These are phyloP conservation scores for Hylaea fasciaria DNA, from an alignment of 2,888 invertebrate genomes.

Conservation along the genomic window DNA sequence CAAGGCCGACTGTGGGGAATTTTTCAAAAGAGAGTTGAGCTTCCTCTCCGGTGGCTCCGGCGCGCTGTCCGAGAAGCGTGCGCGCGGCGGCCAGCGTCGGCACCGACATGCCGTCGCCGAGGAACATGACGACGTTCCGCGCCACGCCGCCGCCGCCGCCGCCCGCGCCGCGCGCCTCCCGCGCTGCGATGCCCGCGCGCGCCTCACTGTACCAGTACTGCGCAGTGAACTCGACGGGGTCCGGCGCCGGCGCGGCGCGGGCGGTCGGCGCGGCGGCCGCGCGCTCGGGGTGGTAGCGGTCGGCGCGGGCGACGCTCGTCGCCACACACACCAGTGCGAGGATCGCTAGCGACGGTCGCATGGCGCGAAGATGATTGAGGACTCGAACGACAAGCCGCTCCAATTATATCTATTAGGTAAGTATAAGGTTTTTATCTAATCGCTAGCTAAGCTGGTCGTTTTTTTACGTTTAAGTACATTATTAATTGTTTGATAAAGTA, in stretches of 20 bases:
- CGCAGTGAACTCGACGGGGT: conserved; percentile 27
- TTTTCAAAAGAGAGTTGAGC: conserved; percentile 83
- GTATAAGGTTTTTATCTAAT: conserved; percentile 13
- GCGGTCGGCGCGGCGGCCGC: conserved; percentile 9
- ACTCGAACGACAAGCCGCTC: background rate
- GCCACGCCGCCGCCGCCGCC: conserved; percentile 49
- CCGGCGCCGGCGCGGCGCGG: conserved; percentile 9
- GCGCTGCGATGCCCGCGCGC: conserved; percentile 38
- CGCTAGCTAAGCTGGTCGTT: background rate
- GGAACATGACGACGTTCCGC: conserved; percentile 86
- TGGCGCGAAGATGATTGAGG: background rate
- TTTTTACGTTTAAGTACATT: too few species aligned
- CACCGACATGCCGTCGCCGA: conserved; percentile 90
- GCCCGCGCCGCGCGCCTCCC: conserved; percentile 57
- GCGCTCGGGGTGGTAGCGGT: conserved; percentile 10
- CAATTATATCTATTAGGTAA: conserved; percentile 5
- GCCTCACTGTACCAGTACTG: conserved; percentile 40
- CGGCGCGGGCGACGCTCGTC: conserved; percentile 3
- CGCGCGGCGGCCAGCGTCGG: conserved; percentile 86
- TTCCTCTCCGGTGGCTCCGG: conserved; percentile 82
- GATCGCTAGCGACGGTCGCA: conserved; percentile 7
- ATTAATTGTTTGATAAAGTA: too few species aligned
- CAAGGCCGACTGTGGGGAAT: conserved; percentile 83
- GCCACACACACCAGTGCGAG: conserved; percentile 6
- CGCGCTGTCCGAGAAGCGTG: conserved; percentile 84